phyloP scores from a whole-genome alignment of 2,888 invertebrate species.

The Sympetrum striolatum region DNA sequence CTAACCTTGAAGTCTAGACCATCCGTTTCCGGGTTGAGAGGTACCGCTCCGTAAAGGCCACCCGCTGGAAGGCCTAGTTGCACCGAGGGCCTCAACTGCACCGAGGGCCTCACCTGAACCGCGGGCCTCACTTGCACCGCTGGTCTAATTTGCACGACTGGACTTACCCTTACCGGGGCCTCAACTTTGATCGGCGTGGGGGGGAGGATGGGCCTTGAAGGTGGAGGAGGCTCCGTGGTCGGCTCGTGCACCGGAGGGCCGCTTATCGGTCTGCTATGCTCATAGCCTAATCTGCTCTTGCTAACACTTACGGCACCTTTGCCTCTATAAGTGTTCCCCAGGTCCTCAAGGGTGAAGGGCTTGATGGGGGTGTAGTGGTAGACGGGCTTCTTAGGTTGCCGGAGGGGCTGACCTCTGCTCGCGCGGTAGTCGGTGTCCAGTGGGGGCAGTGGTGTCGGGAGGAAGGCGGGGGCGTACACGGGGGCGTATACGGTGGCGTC shows the following conservation, averaged over 20 bases:
- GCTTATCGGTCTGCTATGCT: background rate
- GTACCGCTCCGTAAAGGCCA: background rate
- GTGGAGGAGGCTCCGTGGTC: background rate
- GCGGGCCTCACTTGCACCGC: background rate
- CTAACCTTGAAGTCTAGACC: constrained; percentile 4
- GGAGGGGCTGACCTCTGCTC: background rate
- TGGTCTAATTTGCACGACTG: too few relatives aligned
- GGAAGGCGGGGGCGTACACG: background rate
- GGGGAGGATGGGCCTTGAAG: background rate
- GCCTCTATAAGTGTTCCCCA: background rate
- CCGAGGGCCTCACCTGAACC: background rate
- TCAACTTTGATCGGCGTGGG: background rate
- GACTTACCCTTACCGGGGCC: background rate
- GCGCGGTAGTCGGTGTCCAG: background rate
- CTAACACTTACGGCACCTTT: background rate
- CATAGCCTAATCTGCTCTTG: background rate
- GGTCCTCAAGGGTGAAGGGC: background rate
- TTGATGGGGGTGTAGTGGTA: constrained; percentile 34
- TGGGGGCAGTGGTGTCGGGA: background rate
- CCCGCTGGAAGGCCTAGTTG: background rate
- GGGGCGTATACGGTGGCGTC: background rate
- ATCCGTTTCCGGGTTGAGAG: background rate
- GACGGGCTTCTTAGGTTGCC: constrained; percentile 24
- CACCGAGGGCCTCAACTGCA: background rate
- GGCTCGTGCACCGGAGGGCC: background rate